A percentile compares a stretch with the other conserved stretches of the same genome.
Evolutionary conservation across 2,797 vertebrate genomes (phyloP).

Genomic region (Sebastes miniatus): DNA sequence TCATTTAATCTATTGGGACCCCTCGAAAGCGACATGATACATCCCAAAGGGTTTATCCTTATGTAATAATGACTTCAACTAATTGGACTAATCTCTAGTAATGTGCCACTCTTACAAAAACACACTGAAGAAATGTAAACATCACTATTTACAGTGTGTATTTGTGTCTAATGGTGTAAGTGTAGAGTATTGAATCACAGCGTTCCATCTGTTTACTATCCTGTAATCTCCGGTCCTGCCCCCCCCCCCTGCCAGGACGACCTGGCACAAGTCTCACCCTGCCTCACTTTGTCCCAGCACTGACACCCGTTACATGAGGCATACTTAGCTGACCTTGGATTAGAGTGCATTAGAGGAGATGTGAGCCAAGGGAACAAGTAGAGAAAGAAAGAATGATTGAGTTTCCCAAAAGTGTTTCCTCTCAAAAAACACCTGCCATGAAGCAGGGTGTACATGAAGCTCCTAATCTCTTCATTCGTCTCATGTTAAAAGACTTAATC

Average conservation of each 20-base stretch:
- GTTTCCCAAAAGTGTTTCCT: not conserved
- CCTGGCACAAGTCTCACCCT: constrained; percentile 3
- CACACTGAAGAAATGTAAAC: not conserved
- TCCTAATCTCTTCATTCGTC: not conserved
- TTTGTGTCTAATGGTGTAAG: not conserved
- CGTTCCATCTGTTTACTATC: constrained; percentile 40
- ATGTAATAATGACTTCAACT: not conserved
- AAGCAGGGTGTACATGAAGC: not conserved
- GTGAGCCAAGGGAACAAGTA: not conserved
- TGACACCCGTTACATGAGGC: not conserved
- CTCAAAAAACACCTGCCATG: not conserved
- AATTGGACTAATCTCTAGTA: not conserved
- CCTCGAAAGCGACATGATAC: not conserved
- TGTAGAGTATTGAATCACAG: not conserved
- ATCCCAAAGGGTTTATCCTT: not conserved
- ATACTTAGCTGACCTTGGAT: not conserved
- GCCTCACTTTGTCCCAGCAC: not conserved
- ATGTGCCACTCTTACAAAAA: not conserved
- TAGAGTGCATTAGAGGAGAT: not conserved
- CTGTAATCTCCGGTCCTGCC: constrained; percentile 28
- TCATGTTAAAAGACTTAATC: not conserved
- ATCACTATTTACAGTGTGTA: not conserved
- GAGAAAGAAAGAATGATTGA: not conserved
- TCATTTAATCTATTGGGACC: not conserved
- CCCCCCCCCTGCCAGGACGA: not conserved